phyloP scores from a whole-genome alignment of 2,797 vertebrate genomes.

The Gila robusta region DNA sequence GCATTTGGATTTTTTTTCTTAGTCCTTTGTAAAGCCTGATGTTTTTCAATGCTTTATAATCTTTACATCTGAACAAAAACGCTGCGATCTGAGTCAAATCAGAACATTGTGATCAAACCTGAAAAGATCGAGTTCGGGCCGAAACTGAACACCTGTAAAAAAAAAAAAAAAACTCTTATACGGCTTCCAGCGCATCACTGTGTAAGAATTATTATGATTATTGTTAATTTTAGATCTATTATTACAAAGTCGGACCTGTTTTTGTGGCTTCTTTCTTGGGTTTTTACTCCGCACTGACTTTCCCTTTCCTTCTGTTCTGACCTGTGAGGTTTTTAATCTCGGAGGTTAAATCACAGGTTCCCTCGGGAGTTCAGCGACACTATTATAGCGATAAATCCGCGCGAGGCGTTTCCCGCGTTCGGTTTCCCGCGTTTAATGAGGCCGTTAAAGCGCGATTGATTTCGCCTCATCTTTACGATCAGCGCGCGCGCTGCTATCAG shows the following conservation, averaged over 20 bases:
- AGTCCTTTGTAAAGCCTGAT: neutral
- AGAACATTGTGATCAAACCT: neutral
- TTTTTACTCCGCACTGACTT: neutral
- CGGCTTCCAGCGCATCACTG: too few species aligned
- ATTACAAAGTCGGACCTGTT: neutral
- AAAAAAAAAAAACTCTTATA: neutral
- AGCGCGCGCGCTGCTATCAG: conserved; percentile 96
- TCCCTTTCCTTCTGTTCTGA: neutral
- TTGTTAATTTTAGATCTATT: neutral
- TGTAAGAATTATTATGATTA: neutral
- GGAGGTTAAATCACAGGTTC: conserved; percentile 14
- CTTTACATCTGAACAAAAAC: neutral
- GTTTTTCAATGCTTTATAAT: neutral
- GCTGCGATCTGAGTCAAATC: neutral
- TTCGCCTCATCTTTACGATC: conserved; percentile 76
- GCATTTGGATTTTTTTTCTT: neutral
- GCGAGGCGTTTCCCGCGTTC: neutral
- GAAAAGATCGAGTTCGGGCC: too few species aligned
- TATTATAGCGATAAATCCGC: conserved; percentile 13
- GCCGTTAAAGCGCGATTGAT: conserved; percentile 50
- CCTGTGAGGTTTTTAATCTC: conserved; percentile 20
- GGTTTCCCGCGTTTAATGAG: conserved; percentile 25
- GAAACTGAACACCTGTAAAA: neutral
- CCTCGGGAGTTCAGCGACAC: conserved; percentile 2
- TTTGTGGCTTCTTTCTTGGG: neutral